These are phyloP conservation scores for Mormyrus iriodes DNA, from an alignment of 2,113 vertebrate species.

Conservation along the genomic window DNA sequence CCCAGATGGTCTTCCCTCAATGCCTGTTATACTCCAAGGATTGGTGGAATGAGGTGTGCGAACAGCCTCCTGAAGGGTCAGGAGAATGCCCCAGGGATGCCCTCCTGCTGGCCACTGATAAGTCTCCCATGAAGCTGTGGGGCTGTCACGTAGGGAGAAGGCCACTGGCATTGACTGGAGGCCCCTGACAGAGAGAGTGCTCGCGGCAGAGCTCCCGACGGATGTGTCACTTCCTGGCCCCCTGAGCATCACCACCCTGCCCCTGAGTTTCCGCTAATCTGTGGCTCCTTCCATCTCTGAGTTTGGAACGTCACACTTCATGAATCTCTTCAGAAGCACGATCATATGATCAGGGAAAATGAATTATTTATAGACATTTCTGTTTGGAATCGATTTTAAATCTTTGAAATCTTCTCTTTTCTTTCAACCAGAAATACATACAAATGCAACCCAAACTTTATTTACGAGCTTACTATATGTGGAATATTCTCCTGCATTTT, in stretches of 20 bases:
- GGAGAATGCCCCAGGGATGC: not conserved
- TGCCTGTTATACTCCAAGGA: not conserved
- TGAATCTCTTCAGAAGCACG: not conserved
- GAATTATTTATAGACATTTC: not conserved
- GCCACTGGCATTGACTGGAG: not conserved
- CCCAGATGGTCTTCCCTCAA: not conserved
- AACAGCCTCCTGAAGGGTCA: not conserved
- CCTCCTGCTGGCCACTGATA: not conserved
- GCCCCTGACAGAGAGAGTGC: not conserved
- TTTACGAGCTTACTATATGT: not conserved
- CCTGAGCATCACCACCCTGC: not conserved
- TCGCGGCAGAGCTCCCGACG: not conserved
- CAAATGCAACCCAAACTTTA: not conserved
- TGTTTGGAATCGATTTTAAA: not conserved
- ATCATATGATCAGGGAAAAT: not conserved
- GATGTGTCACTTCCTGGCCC: not conserved
- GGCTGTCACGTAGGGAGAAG: not conserved
- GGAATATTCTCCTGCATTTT: not conserved
- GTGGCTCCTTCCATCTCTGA: not conserved
- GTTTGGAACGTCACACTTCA: not conserved
- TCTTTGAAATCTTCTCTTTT: not conserved
- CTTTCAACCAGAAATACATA: not conserved
- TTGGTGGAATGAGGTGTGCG: not conserved
- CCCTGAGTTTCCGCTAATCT: not conserved
- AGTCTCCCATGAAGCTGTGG: not conserved